These are phyloP conservation scores for Augochlora pura DNA, from an alignment of 1,140 invertebrate genomes.

Conservation along the genomic window DNA sequence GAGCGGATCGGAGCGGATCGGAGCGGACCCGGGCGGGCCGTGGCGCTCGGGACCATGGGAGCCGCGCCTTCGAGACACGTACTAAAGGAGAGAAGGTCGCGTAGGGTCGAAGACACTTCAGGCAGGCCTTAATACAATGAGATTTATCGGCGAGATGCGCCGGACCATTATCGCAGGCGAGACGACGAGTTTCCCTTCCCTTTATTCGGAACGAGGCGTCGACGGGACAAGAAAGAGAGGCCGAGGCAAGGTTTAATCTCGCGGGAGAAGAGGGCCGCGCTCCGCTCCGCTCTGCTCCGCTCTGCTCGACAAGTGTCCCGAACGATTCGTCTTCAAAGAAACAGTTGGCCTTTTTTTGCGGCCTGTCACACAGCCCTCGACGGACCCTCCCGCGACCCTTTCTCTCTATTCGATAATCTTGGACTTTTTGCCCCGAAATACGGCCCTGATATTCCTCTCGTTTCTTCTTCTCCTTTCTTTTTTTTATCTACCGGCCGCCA, in stretches of 20 bases:
- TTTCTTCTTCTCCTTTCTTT: no score
- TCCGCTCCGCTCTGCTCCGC: no score
- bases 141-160: conserved; percentile 61
- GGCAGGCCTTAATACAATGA: conserved; percentile 51
- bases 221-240: conserved; percentile 37
- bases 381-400: conserved; percentile 15
- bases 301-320: conserved; percentile 63
- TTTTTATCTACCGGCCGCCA: background rate
- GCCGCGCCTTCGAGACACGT: background rate
- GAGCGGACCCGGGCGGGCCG: background rate
- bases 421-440: conserved; percentile 14
- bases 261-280: conserved; percentile 44
- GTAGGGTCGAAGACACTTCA: conserved; percentile 20
- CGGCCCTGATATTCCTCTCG: conserved; percentile 16
- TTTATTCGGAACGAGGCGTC: conserved; percentile 32
- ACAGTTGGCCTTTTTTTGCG: conserved; percentile 56
- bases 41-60: no score
- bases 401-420: conserved; percentile 25
- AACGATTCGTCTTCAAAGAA: conserved; percentile 65
- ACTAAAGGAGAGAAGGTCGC: background rate
- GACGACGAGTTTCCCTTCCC: conserved; percentile 49
- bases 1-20: background rate
- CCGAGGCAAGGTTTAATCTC: conserved; percentile 56
- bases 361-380: conserved; percentile 23
- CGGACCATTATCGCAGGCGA: conserved; percentile 56